Evolutionary conservation across 2,113 vertebrate species (phyloP), one percentile per base, ranked within the genome.

Genomic region (Trachemys scripta): DNA sequence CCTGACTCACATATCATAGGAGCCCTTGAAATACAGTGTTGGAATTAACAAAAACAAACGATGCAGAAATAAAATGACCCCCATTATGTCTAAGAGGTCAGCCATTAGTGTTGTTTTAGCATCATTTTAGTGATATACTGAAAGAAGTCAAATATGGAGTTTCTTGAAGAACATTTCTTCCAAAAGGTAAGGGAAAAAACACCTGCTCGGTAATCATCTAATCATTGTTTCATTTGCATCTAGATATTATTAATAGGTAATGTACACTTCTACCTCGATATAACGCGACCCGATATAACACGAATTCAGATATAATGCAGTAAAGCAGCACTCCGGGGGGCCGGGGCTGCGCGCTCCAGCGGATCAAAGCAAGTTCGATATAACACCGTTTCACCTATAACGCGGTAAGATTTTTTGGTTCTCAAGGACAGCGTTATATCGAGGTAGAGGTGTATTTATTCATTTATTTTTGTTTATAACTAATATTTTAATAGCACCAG

Each of bases 91-190:
- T 78, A 12, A 78, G 24, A 78, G 24, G 42, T 29, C 75, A 47
- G 45, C 13, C 38, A 78, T 47, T 78, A 16, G 10, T 84, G 89
- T 76, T 93, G 29, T 35, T 93, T 90, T 47, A 95, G 78, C 92
- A 94, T 47, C 76, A 84, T 79, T 91, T 84, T 42, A 65, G 91
- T 93, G 86, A 95, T 91, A 76, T 53, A 93, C 82, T 95, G 92
- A 47, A 42, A 9, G 72, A 96, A 96, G 89, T 85, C 79, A 1
- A 92, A 93, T 59, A 29, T 3, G 25, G 93, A 90, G 79, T 75
- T 93, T 95, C 85, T 91, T 83, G 65, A 83, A 91, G 83, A 51
- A 42, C 6, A 80, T 92, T 87, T 35, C 62, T 87, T 85, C 79
- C 57, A 82, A 89, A 88, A 88, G 50, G 5, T 6, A 24, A 78